These are phyloP conservation scores for Porphyrio hochstetteri DNA, from an alignment of 2,113 vertebrate species.

Conservation along the genomic window DNA sequence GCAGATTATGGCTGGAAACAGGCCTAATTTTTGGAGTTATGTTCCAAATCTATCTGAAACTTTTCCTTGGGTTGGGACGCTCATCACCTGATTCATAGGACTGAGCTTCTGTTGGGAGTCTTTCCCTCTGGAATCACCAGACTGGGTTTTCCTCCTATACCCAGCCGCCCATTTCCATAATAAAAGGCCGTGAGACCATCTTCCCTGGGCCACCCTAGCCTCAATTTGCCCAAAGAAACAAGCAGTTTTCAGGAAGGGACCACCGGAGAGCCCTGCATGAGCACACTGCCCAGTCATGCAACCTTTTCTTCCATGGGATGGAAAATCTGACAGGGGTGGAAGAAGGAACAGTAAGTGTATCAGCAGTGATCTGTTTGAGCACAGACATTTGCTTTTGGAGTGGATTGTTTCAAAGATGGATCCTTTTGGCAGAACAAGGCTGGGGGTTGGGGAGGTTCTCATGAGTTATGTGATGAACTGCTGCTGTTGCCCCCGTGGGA, in stretches of 20 bases:
- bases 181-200: neutral
- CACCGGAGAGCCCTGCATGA: neutral
- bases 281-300: neutral
- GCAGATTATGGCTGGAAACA: neutral
- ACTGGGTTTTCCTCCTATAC: neutral
- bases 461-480: rapidly evolving
- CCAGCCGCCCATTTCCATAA: neutral
- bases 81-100: neutral
- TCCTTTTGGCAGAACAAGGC: neutral
- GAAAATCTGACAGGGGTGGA: neutral
- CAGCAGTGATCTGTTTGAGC: neutral
- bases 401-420: neutral
- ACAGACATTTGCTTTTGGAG: neutral
- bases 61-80: neutral
- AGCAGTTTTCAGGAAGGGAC: neutral
- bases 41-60: neutral
- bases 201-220: neutral
- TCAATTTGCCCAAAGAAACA: neutral
- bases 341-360: neutral
- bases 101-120: neutral
- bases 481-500: rapidly evolving
- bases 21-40: neutral
- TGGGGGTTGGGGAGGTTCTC: neutral
- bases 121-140: neutral
- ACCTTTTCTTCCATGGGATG: neutral